Conservation (phyloP, 2,888 invertebrate species). For the Drosophila falleni region DNA sequence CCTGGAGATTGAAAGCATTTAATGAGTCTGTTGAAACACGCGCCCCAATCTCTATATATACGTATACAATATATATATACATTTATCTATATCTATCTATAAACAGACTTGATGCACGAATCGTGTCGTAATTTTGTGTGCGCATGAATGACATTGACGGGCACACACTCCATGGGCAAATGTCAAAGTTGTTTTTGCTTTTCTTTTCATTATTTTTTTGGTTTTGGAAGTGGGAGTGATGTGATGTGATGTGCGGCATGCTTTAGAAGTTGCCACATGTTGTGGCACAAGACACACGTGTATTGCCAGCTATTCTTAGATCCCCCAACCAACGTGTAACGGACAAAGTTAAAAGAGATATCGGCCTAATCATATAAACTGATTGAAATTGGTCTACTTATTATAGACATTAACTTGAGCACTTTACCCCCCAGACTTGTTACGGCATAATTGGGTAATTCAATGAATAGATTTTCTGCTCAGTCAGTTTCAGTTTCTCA, state of each 20-base stretch:
- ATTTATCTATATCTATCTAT: conserved; percentile 31
- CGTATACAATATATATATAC: neutral
- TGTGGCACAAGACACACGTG: conserved; percentile 23
- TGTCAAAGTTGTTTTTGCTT: conserved; percentile 59
- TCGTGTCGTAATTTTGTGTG: conserved; percentile 58
- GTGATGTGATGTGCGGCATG: conserved; percentile 11
- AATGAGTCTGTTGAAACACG: conserved; percentile 71
- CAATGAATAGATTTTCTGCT: conserved; percentile 1
- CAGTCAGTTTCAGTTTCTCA: conserved; percentile 1
- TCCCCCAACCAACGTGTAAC: conserved; percentile 9
- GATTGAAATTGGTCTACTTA: conserved; percentile 35
- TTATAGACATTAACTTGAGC: conserved; percentile 23
- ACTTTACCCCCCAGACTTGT: conserved; percentile 13
- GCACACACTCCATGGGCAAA: conserved; percentile 63
- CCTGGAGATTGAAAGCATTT: conserved; percentile 68
- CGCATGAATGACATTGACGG: conserved; percentile 60
- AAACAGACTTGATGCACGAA: conserved; percentile 47
- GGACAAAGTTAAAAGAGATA: conserved; percentile 20
- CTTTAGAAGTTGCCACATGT: conserved; percentile 58
- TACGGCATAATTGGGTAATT: conserved; percentile 25
- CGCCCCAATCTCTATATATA: conserved; percentile 17
- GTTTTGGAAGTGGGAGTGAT: neutral
- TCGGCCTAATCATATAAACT: conserved; percentile 42
- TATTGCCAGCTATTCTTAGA: conserved; percentile 49
- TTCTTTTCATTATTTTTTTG: neutral